These are phyloP conservation scores for Phortica variegata DNA, from an alignment of 1,140 invertebrate species.

Conservation along the genomic window DNA sequence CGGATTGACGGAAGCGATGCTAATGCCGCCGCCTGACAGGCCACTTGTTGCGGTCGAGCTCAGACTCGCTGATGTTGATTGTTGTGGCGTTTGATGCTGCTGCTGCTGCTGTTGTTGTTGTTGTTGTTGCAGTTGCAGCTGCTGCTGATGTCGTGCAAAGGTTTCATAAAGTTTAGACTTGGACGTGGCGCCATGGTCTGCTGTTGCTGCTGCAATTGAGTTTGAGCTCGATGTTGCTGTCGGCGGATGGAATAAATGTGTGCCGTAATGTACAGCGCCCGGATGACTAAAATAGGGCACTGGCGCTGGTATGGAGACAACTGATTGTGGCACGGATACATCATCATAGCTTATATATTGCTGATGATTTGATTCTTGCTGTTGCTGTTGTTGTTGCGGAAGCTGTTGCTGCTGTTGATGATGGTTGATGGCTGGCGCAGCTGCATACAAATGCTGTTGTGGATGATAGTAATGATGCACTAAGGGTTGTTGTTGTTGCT, in stretches of 20 bases:
- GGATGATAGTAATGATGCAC: not conserved
- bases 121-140: constrained; percentile 6
- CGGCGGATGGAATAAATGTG: constrained; percentile 41
- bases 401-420: constrained; percentile 14
- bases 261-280: constrained; percentile 47
- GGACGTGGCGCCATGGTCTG: not conserved
- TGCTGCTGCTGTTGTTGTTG: constrained; percentile 8
- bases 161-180: constrained; percentile 2
- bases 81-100: constrained; percentile 7
- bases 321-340: constrained; percentile 6
- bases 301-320: not conserved
- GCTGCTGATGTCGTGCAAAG: constrained; percentile 1
- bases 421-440: too few species aligned
- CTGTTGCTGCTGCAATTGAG: constrained; percentile 18
- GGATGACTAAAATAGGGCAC: constrained; percentile 45
- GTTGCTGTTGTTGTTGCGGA: constrained; percentile 20
- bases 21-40: constrained; percentile 25
- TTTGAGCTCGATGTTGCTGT: constrained; percentile 15
- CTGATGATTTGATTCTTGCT: constrained; percentile 1
- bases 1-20: not conserved
- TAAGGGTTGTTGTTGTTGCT: constrained; percentile 1
- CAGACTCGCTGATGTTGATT: not conserved
- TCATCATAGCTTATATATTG: constrained; percentile 12
- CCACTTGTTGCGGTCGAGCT: constrained; percentile 37
- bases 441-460: constrained; percentile 6